phyloP scores from a whole-genome alignment of 1,140 invertebrate species.

The Dreissena rostriformis region DNA sequence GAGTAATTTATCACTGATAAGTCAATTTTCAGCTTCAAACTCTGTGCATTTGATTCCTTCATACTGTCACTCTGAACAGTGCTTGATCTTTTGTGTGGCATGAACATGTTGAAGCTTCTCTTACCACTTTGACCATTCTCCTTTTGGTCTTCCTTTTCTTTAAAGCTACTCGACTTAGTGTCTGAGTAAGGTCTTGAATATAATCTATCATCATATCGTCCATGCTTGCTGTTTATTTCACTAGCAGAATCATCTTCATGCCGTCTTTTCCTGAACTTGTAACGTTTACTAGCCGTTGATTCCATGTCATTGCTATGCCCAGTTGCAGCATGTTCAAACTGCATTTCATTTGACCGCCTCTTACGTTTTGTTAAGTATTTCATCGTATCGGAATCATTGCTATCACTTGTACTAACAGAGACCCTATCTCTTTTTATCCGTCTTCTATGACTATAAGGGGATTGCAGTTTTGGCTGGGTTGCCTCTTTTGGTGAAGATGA shows the following conservation, averaged over 20 bases:
- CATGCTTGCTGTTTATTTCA: too few species aligned
- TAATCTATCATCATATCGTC: background rate
- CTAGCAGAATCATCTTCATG: background rate
- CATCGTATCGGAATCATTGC: conserved; percentile 19
- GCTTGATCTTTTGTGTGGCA: conserved; percentile 2
- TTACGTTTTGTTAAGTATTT: conserved; percentile 40
- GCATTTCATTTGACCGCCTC: background rate
- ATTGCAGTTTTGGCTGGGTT: too few species aligned
- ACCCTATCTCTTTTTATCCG: too few species aligned
- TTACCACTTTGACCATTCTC: background rate
- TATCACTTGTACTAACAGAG: conserved; percentile 7
- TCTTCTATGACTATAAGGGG: too few species aligned
- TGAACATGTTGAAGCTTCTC: background rate
- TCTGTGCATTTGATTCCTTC: conserved; percentile 22
- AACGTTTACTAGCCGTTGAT: background rate
- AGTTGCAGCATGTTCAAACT: background rate
- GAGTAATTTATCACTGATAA: conserved; percentile 52
- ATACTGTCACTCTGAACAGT: background rate
- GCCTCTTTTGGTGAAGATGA: too few species aligned
- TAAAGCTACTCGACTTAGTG: background rate
- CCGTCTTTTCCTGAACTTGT: background rate
- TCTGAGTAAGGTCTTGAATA: background rate
- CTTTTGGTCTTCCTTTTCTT: background rate
- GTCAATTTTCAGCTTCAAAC: conserved; percentile 51
- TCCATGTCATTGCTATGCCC: background rate